Percentiles rank a stretch among this genome's conserved stretches.
These are phyloP conservation scores for Temnothorax curvispinosus DNA, from an alignment of 1,140 invertebrate species.

Conservation along the genomic window DNA sequence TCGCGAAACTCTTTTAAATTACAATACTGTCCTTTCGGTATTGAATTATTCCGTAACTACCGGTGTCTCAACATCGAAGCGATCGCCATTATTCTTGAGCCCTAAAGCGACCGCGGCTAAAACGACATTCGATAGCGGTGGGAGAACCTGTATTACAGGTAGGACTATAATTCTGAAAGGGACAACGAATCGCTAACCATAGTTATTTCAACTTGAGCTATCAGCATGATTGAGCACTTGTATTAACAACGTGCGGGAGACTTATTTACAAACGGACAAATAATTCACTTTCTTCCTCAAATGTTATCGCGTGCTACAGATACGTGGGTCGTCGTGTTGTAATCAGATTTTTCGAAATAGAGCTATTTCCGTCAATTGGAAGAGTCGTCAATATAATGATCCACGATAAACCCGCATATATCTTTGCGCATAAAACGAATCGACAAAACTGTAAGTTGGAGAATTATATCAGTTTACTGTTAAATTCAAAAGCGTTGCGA, in stretches of 20 bases:
- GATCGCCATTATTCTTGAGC: constrained; percentile 35
- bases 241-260: background rate
- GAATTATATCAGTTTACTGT: background rate
- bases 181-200: constrained; percentile 42
- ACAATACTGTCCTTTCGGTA: constrained; percentile 24
- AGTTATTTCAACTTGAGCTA: constrained; percentile 13
- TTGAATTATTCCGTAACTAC: constrained; percentile 48
- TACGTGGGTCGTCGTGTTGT: background rate
- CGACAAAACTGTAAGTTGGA: background rate
- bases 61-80: background rate
- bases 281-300: background rate
- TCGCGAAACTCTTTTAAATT: background rate
- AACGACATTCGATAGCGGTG: constrained; percentile 33
- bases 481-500: background rate
- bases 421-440: background rate
- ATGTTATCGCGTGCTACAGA: background rate
- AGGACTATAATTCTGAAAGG: constrained; percentile 39
- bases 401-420: background rate
- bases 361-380: background rate
- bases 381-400: background rate
- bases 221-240: constrained; percentile 2
- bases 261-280: constrained; percentile 14
- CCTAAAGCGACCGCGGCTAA: constrained; percentile 7
- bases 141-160: constrained; percentile 24
- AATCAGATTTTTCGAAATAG: background rate